These are phyloP conservation scores for Saccostrea cuccullata DNA, from an alignment of 1,140 invertebrate species.

Conservation along the genomic window DNA sequence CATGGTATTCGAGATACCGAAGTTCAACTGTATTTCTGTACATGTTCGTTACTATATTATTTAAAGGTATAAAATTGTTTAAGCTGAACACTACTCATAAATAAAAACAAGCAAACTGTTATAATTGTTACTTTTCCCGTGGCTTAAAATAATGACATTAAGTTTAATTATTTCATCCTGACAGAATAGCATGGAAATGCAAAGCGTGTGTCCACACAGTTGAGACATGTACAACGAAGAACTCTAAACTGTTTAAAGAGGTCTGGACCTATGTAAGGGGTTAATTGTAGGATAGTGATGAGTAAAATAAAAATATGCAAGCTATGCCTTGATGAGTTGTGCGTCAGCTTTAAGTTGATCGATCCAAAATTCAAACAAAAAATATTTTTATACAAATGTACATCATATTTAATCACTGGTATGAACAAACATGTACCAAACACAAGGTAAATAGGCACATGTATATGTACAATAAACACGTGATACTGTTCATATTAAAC, in stretches of 20 bases:
- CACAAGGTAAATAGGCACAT: too few species aligned
- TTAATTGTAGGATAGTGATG: slow-evolving; percentile 6
- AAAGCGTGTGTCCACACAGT: not conserved
- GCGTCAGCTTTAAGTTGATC: not conserved
- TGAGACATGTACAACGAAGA: too few species aligned
- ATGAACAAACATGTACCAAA: not conserved
- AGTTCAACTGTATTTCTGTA: too few species aligned
- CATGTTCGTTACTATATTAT: not conserved
- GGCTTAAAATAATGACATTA: not conserved
- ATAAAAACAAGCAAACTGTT: not conserved
- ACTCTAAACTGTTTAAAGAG: too few species aligned
- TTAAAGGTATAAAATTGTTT: not conserved
- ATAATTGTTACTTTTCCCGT: not conserved
- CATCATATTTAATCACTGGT: too few species aligned
- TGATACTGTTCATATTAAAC: too few species aligned
- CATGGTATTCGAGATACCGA: too few species aligned
- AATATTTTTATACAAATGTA: not conserved
- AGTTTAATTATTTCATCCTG: not conserved
- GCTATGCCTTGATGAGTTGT: not conserved
- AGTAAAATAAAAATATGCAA: not conserved
- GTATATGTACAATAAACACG: too few species aligned
- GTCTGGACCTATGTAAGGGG: not conserved
- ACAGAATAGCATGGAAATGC: not conserved
- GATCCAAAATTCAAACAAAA: slow-evolving; percentile 11
- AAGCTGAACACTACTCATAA: slow-evolving; percentile 10